Evolutionary conservation across 2,113 vertebrate species (phyloP), one percentile per base, ranked within the genome.

Genomic region (Apaloderma vittatum): DNA sequence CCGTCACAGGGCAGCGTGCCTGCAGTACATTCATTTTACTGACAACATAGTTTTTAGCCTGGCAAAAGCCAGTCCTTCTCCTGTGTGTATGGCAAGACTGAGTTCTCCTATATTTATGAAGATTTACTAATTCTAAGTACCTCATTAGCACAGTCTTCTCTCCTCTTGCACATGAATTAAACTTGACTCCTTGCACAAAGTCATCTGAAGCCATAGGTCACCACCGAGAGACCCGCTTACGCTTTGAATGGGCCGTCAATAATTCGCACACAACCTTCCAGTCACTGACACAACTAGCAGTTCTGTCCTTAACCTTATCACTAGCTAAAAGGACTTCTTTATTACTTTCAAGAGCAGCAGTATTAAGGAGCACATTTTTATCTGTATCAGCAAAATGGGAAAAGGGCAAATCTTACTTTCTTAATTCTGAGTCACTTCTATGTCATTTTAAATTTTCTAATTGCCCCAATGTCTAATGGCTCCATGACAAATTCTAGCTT

Each of bases 11-110:
- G 65, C 72, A 81, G 65, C 40, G 84, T n/a, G 40, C 45, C 87
- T 78, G 70, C 45, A 46, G 34, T 72, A 95, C 87, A 90, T 78
- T 94, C 82, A 70, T 65, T 86, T 86, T 36, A 76, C 66, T 20
- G 18, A 88, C 29, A 63, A 36, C 5, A 6, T 4, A 26, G 15
- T 7, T 68, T 86, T 75, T 13, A 82, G 95, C 36, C 30, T 49
- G 65, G 62, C 23, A 86, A 76, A 90, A 84, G 40, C 27, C 77
- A 85, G 49, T 12, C 68, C 54, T 76, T 36, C 24, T 71, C n/a
- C 63, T 48, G 11, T 21, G 51, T 88, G 8, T 62, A 32, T 5
- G 45, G 32, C 2, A 6, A 75, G 17, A 71, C 21, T 55, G 34
- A 66, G 19, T 54, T 65, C 34, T 79, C 15, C 27, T 61, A 8